phyloP scores from a whole-genome alignment of 2,888 invertebrate species.

The Unio pictorum region DNA sequence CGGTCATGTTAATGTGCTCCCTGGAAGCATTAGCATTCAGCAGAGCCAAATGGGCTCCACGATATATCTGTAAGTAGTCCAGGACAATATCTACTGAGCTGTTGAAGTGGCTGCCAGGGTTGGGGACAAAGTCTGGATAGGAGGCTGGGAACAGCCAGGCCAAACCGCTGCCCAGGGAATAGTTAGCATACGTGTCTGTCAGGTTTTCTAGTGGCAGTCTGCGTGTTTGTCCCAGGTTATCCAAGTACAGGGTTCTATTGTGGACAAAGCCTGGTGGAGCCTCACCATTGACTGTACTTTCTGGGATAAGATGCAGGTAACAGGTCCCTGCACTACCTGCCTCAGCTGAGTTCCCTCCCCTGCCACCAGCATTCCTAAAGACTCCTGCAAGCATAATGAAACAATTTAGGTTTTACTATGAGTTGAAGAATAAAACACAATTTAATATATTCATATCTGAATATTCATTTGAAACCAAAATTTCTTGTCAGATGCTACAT shows the following conservation, averaged over 20 bases:
- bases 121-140: slow-evolving; percentile 36
- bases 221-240: slow-evolving; percentile 36
- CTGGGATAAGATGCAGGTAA: slow-evolving; percentile 50
- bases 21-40: slow-evolving; percentile 1
- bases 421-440: too few species aligned
- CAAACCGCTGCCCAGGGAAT: slow-evolving; percentile 26
- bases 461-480: too few species aligned
- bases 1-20: slow-evolving; percentile 25
- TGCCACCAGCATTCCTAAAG: slow-evolving; percentile 42
- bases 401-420: too few species aligned
- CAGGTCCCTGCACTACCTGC: slow-evolving; percentile 54
- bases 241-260: slow-evolving; percentile 50
- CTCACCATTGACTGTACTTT: slow-evolving; percentile 10
- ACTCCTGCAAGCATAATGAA: slow-evolving; percentile 32
- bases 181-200: slow-evolving; percentile 27
- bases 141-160: slow-evolving; percentile 46
- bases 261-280: slow-evolving; percentile 21
- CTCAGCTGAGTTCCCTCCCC: slow-evolving; percentile 37
- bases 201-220: slow-evolving; percentile 26
- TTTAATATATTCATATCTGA: too few species aligned
- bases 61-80: slow-evolving; percentile 44
- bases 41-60: neutral
- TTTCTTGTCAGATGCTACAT: too few species aligned
- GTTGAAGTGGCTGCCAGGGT: slow-evolving; percentile 11
- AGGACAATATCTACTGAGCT: slow-evolving; percentile 23